These are phyloP conservation scores for Squalus acanthias DNA, from an alignment of 2,797 vertebrate genomes.

Conservation along the genomic window DNA sequence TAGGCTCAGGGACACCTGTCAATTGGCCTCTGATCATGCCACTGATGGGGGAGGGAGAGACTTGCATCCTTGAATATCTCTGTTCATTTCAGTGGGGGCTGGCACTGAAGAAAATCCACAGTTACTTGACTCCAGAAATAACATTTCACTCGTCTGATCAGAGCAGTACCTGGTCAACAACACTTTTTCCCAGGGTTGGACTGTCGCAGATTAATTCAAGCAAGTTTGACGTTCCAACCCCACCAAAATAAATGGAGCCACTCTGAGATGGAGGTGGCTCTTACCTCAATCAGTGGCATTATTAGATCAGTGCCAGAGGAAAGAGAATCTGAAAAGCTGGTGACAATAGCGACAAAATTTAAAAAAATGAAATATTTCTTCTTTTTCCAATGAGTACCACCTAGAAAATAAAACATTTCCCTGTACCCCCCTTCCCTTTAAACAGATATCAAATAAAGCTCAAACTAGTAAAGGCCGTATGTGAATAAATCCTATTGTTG, in stretches of 20 bases:
- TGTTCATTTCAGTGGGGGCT: background rate
- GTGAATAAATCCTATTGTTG: background rate
- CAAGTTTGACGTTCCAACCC: background rate
- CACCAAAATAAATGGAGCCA: background rate
- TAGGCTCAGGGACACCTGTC: background rate
- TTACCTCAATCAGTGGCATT: background rate
- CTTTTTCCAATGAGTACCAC: background rate
- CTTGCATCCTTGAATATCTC: background rate
- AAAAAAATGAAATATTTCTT: background rate
- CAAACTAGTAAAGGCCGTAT: background rate
- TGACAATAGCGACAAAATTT: background rate
- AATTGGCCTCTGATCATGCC: background rate
- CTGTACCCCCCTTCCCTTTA: background rate
- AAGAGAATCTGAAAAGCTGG: background rate
- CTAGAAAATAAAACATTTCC: background rate
- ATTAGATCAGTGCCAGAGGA: background rate
- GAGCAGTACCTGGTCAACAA: background rate
- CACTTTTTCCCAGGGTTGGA: background rate
- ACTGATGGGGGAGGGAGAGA: background rate
- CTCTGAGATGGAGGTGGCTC: background rate
- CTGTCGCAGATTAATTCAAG: background rate
- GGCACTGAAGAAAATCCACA: background rate
- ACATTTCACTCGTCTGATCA: background rate
- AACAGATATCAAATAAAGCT: background rate
- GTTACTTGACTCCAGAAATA: background rate